These are phyloP conservation scores for Geopemphigus sp. DNA, from an alignment of 1,140 invertebrate species.

Conservation along the genomic window DNA sequence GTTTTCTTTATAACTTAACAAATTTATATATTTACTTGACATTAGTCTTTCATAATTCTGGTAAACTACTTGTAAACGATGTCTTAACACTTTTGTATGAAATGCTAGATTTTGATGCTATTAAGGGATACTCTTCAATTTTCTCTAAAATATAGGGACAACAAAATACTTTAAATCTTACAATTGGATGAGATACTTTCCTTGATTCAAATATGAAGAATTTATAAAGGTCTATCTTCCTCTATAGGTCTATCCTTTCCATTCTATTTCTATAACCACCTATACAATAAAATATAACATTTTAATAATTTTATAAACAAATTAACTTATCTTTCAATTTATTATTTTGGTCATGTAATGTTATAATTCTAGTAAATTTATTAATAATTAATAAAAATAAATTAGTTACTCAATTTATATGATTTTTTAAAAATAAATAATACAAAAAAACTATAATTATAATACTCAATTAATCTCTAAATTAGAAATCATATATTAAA, in stretches of 20 bases:
- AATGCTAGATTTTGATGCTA: conserved; percentile 31
- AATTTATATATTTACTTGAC: conserved; percentile 20
- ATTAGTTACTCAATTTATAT: too few relatives aligned
- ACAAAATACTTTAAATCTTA: conserved; percentile 20
- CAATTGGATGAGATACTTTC: conserved; percentile 35
- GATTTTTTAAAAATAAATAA: too few relatives aligned
- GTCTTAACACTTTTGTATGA: conserved; percentile 7
- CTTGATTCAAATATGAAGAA: conserved; percentile 27
- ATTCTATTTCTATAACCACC: conserved; percentile 30
- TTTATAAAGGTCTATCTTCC: conserved; percentile 38
- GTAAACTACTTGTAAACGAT: conserved; percentile 28
- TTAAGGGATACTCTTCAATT: neutral
- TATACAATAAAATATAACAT: neutral
- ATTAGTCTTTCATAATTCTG: conserved; percentile 6
- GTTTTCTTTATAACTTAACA: neutral
- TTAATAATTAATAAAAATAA: neutral
- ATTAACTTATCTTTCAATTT: neutral
- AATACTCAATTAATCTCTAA: too few relatives aligned
- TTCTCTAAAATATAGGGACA: conserved; percentile 29
- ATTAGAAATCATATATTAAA: too few relatives aligned
- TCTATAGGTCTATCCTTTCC: conserved; percentile 29
- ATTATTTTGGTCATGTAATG: neutral
- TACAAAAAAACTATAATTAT: too few relatives aligned
- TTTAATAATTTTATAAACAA: neutral
- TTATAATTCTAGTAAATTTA: neutral